Conservation (phyloP, 1,140 invertebrate genomes). For the Trinorchestia longiramus region DNA sequence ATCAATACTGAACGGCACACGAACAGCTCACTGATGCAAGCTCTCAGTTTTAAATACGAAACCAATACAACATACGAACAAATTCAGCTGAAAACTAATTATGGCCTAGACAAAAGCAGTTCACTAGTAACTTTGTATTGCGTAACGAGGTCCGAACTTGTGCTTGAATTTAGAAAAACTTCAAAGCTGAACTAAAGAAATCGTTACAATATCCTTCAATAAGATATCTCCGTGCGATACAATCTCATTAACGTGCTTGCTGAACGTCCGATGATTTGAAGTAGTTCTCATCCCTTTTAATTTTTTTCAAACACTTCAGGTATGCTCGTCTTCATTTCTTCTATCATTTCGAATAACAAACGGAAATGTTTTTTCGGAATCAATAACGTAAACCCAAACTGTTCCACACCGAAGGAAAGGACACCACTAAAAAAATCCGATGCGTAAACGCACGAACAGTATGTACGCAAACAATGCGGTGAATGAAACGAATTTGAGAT, state of each 20-base stretch:
- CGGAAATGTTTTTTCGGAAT: not conserved
- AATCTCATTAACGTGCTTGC: not conserved
- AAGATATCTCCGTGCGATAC: not conserved
- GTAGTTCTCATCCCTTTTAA: not conserved
- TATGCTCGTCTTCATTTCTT: not conserved
- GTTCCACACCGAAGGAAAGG: not conserved
- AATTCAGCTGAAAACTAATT: not conserved
- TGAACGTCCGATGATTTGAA: not conserved
- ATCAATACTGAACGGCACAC: not conserved
- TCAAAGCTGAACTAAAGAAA: not conserved
- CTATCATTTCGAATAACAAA: not conserved
- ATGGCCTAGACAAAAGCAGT: not conserved
- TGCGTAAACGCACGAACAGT: not conserved
- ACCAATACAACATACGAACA: not conserved
- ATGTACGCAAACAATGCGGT: not conserved
- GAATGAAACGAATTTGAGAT: not conserved
- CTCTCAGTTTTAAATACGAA: not conserved
- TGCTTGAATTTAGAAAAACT: not conserved
- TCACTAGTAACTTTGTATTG: not conserved
- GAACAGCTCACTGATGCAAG: not conserved
- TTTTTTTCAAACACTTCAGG: not conserved
- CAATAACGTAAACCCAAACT: not conserved
- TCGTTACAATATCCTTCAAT: not conserved
- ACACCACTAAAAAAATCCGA: not conserved
- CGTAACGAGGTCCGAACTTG: not conserved